phyloP scores from a whole-genome alignment of 2,113 vertebrate genomes.

The Elgaria multicarinata region DNA sequence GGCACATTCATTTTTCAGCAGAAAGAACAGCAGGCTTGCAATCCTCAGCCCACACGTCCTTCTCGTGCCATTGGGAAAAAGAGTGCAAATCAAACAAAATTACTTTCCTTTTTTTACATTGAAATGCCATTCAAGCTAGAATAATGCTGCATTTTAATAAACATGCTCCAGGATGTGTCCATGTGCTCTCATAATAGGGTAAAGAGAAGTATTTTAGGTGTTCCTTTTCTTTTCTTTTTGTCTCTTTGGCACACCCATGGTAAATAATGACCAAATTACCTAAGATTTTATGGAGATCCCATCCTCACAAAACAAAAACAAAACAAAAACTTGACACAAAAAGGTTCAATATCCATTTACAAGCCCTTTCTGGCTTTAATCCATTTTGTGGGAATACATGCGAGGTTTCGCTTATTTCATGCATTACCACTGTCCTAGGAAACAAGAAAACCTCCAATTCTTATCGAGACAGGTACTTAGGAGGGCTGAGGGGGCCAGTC shows the following conservation, averaged over 20 bases:
- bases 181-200: constrained; percentile 58
- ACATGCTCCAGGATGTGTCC: constrained; percentile 34
- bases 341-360: neutral
- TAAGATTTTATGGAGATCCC: constrained; percentile 13
- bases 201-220: constrained; percentile 55
- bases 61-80: constrained; percentile 12
- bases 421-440: neutral
- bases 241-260: constrained; percentile 47
- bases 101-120: constrained; percentile 53
- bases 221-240: constrained; percentile 36
- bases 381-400: neutral
- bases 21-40: constrained; percentile 33
- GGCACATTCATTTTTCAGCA: constrained; percentile 54
- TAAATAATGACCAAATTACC: constrained; percentile 23
- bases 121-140: constrained; percentile 51
- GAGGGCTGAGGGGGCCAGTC: too few relatives aligned
- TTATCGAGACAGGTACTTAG: neutral
- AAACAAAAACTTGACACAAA: neutral
- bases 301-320: neutral
- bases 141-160: constrained; percentile 62
- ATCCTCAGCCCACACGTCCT: constrained; percentile 28
- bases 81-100: constrained; percentile 66
- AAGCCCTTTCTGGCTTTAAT: neutral
- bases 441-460: neutral
- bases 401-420: neutral